Base-by-base conservation (phyloP, 1,140 invertebrate species). In the Diabrotica virgifera region DNA sequence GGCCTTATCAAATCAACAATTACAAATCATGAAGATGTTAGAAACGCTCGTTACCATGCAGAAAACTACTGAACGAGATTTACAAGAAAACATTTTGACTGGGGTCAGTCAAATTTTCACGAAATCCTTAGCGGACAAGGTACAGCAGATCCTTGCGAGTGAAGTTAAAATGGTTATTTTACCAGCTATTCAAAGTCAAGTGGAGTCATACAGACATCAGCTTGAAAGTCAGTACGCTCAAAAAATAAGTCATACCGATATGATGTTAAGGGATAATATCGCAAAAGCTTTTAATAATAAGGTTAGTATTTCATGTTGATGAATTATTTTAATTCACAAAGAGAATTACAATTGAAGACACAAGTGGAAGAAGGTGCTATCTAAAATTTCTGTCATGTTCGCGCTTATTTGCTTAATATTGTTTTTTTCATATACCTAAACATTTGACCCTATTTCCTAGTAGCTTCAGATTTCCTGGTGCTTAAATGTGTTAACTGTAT, bases 181-280 rank as follows among this genome's bases (percentile, higher is more conserved):
- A 2, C 77, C 84, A 75, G 77, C 83, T 66, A 75, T 85, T 65
- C 74, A 84, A 70, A 73, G 82, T 36, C 76, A 83, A 78, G 78
- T 94, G 76, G 87, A 92, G 73, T 82, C 86, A 63, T 76, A 90
- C 68, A 80, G 87, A 76, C 81, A 85, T 69, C 82, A 90, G 79
- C 74, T 94, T 73, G 84, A 91, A 77, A 78, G 84, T 63, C 85
- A 92, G 74, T 80, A 92, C 10, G 82, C 84, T 12, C 84, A 88
- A 74, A 92, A 93, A 77, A 77, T 91, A 9, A 81, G 82, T 62
- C 81, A 86, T 50, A 87, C 87, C 36, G 92, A 96, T 79, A 81
- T 86, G 50, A 79, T 90, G 52, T 77, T 96, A 8, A 87, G 89
- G 64, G 90, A 94, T 58, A 93, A 90, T 78, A 87, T 95, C 61